These are phyloP conservation scores for Silurus meridionalis DNA, from an alignment of 2,113 vertebrate species.

Conservation along the genomic window DNA sequence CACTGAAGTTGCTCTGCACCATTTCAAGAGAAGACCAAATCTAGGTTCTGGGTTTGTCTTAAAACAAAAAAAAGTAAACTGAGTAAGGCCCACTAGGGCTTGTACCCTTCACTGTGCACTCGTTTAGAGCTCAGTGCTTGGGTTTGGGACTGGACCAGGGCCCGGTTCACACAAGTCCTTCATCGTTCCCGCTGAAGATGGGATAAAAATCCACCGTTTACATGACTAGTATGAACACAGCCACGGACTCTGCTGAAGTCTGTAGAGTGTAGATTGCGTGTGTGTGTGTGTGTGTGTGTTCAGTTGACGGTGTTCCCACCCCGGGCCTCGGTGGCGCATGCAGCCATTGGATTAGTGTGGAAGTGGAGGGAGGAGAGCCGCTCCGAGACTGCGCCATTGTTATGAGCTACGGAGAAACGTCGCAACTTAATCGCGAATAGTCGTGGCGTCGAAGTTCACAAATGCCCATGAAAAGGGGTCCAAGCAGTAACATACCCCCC, in stretches of 20 bases:
- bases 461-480: background rate
- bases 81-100: constrained; percentile 37
- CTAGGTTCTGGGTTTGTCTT: background rate
- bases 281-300: constrained; percentile 50
- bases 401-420: constrained; percentile 53
- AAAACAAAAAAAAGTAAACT: background rate
- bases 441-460: constrained; percentile 5
- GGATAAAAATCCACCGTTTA: constrained; percentile 48
- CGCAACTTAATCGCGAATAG: constrained; percentile 55
- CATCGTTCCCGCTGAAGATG: constrained; percentile 37
- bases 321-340: constrained; percentile 68
- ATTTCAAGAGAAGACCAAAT: background rate
- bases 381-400: constrained; percentile 77
- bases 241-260: background rate
- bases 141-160: constrained; percentile 49
- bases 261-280: background rate
- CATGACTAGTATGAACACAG: constrained; percentile 23
- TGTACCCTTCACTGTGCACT: constrained; percentile 66
- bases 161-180: constrained; percentile 22
- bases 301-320: constrained; percentile 62
- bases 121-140: constrained; percentile 28
- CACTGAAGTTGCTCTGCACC: background rate
- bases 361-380: constrained; percentile 68
- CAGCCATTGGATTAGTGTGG: constrained; percentile 75
- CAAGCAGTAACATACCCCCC: background rate